These are phyloP conservation scores for Helicorthomorpha holstii DNA, from an alignment of 1,140 invertebrate species.

Conservation along the genomic window DNA sequence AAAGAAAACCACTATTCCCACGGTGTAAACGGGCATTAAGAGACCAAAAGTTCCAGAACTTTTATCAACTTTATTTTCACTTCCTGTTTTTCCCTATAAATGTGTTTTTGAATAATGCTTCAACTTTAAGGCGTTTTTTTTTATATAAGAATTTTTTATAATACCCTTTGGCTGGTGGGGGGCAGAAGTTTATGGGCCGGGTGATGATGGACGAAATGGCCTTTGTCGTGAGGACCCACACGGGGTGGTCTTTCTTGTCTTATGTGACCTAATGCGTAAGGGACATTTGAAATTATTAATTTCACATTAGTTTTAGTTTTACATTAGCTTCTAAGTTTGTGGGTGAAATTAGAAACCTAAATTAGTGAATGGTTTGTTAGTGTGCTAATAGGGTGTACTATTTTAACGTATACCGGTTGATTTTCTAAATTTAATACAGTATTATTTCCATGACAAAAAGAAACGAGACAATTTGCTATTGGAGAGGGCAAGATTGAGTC, in stretches of 20 bases:
- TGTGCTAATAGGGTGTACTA: no score
- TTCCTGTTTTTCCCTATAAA: slow-evolving; percentile 37
- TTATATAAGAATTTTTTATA: background rate
- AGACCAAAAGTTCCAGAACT: slow-evolving; percentile 53
- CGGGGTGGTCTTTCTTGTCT: slow-evolving; percentile 65
- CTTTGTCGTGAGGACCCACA: slow-evolving; percentile 52
- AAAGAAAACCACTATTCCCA: slow-evolving; percentile 85
- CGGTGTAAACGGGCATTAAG: slow-evolving; percentile 90
- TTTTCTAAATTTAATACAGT: background rate
- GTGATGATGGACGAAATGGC: slow-evolving; percentile 50
- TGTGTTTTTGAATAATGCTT: background rate
- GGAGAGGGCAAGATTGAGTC: no score
- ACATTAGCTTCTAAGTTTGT: no score
- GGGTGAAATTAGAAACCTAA: no score
- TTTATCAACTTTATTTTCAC: slow-evolving; percentile 37
- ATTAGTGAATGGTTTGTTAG: no score
- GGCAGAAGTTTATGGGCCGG: background rate
- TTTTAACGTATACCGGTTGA: background rate
- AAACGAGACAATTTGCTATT: no score
- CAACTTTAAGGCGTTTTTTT: background rate
- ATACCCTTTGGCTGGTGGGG: slow-evolving; percentile 1
- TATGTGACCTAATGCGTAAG: slow-evolving; percentile 44
- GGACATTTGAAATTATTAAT: no score
- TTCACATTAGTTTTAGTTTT: no score
- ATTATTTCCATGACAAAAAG: no score